A percentile compares a stretch with the other conserved stretches of the same genome.
Evolutionary conservation across 2,113 vertebrate species (phyloP).

Genomic region (Hemiprocne comata): DNA sequence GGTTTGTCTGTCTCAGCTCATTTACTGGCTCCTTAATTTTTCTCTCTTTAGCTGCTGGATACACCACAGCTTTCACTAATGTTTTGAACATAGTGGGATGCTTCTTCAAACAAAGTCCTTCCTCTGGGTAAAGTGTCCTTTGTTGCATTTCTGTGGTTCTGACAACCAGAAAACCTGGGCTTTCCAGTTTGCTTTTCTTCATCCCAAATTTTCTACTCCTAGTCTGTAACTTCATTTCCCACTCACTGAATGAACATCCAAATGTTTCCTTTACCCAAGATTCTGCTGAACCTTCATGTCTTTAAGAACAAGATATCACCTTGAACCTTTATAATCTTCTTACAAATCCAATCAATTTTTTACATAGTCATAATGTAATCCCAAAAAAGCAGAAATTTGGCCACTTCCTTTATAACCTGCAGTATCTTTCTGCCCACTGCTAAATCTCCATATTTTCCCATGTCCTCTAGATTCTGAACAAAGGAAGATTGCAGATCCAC

Average conservation of each 20-base stretch:
- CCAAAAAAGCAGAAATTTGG: neutral
- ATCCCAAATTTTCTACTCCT: neutral
- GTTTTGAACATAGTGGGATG: neutral
- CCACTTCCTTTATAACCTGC: neutral
- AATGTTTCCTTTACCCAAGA: neutral
- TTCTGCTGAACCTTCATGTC: neutral
- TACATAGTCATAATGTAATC: neutral
- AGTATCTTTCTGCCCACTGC: neutral
- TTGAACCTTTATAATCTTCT: neutral
- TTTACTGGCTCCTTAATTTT: neutral
- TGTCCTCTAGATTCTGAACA: neutral
- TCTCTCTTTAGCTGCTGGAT: neutral
- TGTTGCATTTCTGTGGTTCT: neutral
- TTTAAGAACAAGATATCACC: neutral
- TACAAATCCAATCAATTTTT: neutral
- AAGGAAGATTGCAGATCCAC: neutral
- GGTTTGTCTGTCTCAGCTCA: neutral
- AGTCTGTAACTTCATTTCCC: neutral
- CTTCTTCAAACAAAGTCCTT: neutral
- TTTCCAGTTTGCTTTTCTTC: neutral
- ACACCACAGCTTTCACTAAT: neutral
- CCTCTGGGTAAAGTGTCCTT: neutral
- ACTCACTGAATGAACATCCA: neutral
- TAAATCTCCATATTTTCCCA: neutral
- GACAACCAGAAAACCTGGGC: too few relatives aligned